Evolutionary conservation across 2,113 vertebrate genomes (phyloP).

Genomic region (sheep (Ovis aries)): DNA sequence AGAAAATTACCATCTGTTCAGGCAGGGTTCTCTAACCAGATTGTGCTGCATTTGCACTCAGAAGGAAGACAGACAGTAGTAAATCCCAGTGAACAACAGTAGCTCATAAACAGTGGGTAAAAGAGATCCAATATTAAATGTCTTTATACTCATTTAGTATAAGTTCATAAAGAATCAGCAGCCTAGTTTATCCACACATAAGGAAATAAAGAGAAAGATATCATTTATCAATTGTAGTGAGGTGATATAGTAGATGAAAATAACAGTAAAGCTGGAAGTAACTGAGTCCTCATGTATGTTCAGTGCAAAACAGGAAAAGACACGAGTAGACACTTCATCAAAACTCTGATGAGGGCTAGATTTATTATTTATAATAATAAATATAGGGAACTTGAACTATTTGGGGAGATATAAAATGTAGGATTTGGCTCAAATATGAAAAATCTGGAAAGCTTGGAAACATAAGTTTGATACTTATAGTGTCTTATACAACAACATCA

Average conservation of each 20-base stretch:
- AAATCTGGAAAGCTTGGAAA: neutral
- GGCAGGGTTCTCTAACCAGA: neutral
- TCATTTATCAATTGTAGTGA: neutral
- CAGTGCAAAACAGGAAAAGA: neutral
- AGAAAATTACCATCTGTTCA: neutral
- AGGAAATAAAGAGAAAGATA: neutral
- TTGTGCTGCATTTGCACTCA: neutral
- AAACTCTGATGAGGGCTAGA: neutral
- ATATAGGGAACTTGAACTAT: neutral
- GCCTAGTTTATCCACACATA: neutral
- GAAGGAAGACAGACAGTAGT: neutral
- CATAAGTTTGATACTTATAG: neutral
- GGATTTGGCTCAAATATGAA: neutral
- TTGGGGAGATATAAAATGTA: neutral
- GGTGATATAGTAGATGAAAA: neutral
- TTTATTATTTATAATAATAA: neutral
- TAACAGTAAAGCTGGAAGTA: neutral
- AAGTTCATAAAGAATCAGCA: neutral
- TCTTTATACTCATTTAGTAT: neutral
- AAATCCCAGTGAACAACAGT: neutral
- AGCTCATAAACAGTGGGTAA: neutral
- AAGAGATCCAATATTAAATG: neutral
- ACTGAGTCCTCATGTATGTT: rapidly evolving
- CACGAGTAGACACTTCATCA: neutral
- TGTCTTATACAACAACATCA: neutral